Evolutionary conservation across 1,140 invertebrate genomes (phyloP).

Genomic region (Camponotus vicinus): DNA sequence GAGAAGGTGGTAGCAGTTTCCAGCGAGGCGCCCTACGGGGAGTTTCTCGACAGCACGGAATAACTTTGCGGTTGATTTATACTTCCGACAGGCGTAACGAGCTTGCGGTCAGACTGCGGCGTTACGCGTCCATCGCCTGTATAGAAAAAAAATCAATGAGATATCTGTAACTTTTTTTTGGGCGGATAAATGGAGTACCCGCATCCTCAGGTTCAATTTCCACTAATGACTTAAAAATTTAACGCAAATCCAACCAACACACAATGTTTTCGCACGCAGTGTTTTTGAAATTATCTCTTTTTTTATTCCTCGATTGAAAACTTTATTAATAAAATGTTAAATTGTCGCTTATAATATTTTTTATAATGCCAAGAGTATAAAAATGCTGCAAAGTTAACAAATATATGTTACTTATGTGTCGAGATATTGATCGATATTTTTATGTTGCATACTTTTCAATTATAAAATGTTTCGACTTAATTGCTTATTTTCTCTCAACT

Average conservation of each 20-base stretch:
- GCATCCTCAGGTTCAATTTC: constrained; percentile 35
- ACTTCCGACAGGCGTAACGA: constrained; percentile 76
- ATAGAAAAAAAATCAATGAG: constrained; percentile 51
- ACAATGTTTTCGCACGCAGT: not conserved
- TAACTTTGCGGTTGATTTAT: constrained; percentile 76
- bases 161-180: constrained; percentile 29
- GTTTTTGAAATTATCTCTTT: not conserved
- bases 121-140: constrained; percentile 52
- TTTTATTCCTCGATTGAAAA: not conserved
- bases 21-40: constrained; percentile 59
- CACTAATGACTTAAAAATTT: constrained; percentile 29
- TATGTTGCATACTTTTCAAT: too few species aligned
- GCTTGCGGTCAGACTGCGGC: constrained; percentile 65
- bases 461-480: not conserved
- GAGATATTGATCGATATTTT: too few species aligned
- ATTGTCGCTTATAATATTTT: not conserved
- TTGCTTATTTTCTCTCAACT: constrained; percentile 26
- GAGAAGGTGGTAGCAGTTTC: constrained; percentile 74
- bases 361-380: not conserved
- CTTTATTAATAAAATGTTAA: too few species aligned
- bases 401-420: not conserved
- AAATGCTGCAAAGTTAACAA: not conserved
- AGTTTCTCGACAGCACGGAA: constrained; percentile 65
- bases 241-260: not conserved
- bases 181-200: constrained; percentile 24